Conservation (phyloP, 2,797 vertebrate genomes). For the Thalassophryne amazonica region DNA sequence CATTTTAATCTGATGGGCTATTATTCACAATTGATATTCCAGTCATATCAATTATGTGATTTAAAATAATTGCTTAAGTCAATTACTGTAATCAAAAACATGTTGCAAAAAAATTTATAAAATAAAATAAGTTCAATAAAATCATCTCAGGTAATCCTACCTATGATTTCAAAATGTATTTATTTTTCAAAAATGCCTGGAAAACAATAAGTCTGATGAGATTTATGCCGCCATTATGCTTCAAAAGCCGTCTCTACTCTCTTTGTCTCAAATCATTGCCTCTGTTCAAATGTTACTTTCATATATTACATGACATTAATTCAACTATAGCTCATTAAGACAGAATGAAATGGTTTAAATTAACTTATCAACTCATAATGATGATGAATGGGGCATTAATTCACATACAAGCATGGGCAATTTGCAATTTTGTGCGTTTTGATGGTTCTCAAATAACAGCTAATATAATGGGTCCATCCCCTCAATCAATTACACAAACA, state of each 20-base stretch:
- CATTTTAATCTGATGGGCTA: conserved; percentile 27
- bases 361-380: conserved; percentile 99
- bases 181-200: conserved; percentile 83
- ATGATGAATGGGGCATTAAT: conserved; percentile 99
- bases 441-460: conserved; percentile 99
- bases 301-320: conserved; percentile 99
- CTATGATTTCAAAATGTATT: conserved; percentile 54
- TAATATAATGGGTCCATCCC: conserved; percentile 98
- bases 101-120: background rate
- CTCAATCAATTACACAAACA: conserved; percentile 99
- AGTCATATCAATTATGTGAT: no score
- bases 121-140: no score
- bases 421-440: conserved; percentile 99
- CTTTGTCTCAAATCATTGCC: conserved; percentile 99
- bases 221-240: conserved; percentile 90
- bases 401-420: conserved; percentile 99
- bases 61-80: conserved; percentile 15
- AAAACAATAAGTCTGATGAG: conserved; percentile 86
- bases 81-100: conserved; percentile 22
- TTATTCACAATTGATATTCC: conserved; percentile 39
- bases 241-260: conserved; percentile 89
- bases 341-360: conserved; percentile 99
- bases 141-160: no score
- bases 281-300: conserved; percentile 99
- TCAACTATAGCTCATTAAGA: conserved; percentile 99